A percentile compares a stretch with the other conserved stretches of the same genome.
phyloP scores from a whole-genome alignment of 92 coral and sea anemone genomes.

The Porites cylindrica region DNA sequence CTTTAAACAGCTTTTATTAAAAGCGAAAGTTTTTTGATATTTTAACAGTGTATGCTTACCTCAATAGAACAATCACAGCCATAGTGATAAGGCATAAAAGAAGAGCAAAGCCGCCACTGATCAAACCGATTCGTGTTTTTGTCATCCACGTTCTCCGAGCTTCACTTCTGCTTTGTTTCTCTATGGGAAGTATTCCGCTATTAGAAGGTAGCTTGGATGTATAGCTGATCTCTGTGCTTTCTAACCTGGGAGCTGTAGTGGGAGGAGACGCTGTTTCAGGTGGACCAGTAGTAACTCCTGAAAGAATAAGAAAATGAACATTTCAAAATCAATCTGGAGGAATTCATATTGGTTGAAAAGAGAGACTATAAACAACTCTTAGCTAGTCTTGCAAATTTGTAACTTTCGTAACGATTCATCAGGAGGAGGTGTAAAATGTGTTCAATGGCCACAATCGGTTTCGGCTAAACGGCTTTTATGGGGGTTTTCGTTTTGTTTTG shows the following conservation, averaged over 20 bases:
- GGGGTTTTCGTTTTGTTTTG: too few relatives aligned
- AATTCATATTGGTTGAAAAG: too few relatives aligned
- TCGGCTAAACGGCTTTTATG: too few relatives aligned
- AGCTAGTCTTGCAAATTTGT: too few relatives aligned
- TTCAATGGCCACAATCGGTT: too few relatives aligned
- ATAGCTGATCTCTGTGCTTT: background rate
- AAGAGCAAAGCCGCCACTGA: conserved; percentile 32
- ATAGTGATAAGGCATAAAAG: conserved; percentile 13
- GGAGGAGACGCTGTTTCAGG: conserved; percentile 9
- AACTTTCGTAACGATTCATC: too few relatives aligned
- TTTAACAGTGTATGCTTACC: conserved; percentile 9
- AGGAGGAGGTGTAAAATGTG: too few relatives aligned
- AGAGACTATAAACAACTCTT: too few relatives aligned
- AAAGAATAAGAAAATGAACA: background rate
- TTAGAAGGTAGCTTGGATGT: background rate
- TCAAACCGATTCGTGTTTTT: conserved; percentile 36
- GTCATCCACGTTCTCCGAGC: conserved; percentile 25
- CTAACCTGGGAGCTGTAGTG: background rate
- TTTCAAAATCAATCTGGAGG: background rate
- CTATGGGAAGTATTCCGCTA: background rate
- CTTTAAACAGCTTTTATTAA: background rate
- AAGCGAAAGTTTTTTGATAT: background rate
- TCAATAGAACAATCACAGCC: conserved; percentile 1
- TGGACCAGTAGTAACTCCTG: conserved; percentile 12
- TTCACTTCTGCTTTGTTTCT: background rate